These are phyloP conservation scores for Mormyrops attenuatus DNA, from an alignment of 2,797 vertebrate genomes.

Conservation along the genomic window DNA sequence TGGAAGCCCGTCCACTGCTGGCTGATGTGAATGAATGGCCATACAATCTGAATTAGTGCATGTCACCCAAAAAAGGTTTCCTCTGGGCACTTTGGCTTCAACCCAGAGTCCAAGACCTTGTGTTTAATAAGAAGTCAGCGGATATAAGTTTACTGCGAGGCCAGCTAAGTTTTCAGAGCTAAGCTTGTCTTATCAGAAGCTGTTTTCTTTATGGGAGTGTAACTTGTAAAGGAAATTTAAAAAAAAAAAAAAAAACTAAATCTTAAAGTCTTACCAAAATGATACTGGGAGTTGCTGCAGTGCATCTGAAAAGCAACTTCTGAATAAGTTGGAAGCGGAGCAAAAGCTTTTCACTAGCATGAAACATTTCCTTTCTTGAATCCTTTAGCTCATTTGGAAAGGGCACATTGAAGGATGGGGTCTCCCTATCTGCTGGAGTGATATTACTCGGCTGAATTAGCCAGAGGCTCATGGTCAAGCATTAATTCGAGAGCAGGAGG, in stretches of 20 bases:
- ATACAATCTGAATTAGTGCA: not conserved
- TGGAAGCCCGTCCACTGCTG: not conserved
- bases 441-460: conserved; percentile 5
- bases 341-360: not conserved
- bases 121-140: not conserved
- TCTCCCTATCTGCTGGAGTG: not conserved
- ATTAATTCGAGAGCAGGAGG: not conserved
- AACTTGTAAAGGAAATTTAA: not conserved
- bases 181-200: not conserved
- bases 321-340: not conserved
- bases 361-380: not conserved
- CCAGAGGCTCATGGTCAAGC: not conserved
- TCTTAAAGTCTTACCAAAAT: not conserved
- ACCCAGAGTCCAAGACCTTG: not conserved
- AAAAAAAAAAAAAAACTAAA: not conserved
- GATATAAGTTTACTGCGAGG: not conserved
- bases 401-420: conserved; percentile 4
- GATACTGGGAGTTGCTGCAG: not conserved
- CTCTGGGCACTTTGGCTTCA: not conserved
- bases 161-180: not conserved
- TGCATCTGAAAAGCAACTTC: not conserved
- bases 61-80: not conserved
- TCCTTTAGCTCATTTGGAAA: not conserved
- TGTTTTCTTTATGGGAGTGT: not conserved
- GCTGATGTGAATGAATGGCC: conserved; percentile 9